Evolutionary conservation across 23 tunicate genomes (phyloP), one percentile per base, ranked within the genome.

Genomic region (Clavelina lepadiformis): DNA sequence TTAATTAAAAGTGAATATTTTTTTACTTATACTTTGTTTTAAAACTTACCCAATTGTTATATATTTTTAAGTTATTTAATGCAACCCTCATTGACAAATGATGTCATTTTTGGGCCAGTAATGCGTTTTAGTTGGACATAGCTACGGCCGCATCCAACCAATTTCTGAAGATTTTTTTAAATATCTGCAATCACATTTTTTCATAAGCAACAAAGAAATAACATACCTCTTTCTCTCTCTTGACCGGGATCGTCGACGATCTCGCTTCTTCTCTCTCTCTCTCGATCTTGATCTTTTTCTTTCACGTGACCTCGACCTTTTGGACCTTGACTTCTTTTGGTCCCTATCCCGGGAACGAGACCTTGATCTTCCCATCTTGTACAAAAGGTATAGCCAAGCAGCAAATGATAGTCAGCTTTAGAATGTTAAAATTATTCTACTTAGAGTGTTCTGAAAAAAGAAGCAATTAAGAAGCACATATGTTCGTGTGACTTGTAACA

Each of bases 351-450:
- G 46, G 13, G 91, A 79, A 8, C 85, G 69, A 11, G 85, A 83
- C 27, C 91, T 75, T 28, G 91, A 83, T 22, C 91, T 51, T 24
- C 89, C 89, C 89, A 82, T 82, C 15, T 36, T 26, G n/a, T 49
- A 21, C 24, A 2, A 49, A 4, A 49, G 24, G 55, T 49, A 2
- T n/a, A n/a, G n/a, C n/a, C n/a, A n/a, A n/a, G n/a, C n/a, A n/a
- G n/a, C n/a, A n/a, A n/a, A n/a, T n/a, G n/a, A n/a, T n/a, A n/a
- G n/a, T n/a, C n/a, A n/a, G n/a, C n/a, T n/a, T n/a, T n/a, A n/a
- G n/a, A n/a, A n/a, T n/a, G n/a, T n/a, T n/a, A n/a, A n/a, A n/a
- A n/a, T n/a, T n/a, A n/a, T n/a, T n/a, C n/a, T n/a, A n/a, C n/a
- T n/a, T n/a, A n/a, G n/a, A n/a, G n/a, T n/a, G n/a, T n/a, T n/a